Percentiles rank a stretch among this genome's conserved stretches.
phyloP scores from a whole-genome alignment of 2,797 vertebrate species.

The Thripadectes ignobilis region DNA sequence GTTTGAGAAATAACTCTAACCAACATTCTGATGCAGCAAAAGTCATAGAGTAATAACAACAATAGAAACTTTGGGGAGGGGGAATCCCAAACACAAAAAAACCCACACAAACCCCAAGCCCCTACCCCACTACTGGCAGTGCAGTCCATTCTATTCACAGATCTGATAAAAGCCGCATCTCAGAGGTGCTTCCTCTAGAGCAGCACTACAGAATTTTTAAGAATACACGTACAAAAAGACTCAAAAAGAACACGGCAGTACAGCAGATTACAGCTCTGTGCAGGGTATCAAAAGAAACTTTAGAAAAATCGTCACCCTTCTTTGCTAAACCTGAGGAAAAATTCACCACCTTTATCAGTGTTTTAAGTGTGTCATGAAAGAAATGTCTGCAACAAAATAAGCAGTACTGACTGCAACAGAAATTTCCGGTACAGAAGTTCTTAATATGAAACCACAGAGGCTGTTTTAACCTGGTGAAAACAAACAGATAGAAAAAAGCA shows the following conservation, averaged over 20 bases:
- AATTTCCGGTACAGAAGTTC: not conserved
- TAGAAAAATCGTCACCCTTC: not conserved
- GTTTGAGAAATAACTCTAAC: not conserved
- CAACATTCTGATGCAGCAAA: not conserved
- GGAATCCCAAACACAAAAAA: too few relatives aligned
- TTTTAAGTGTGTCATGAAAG: not conserved
- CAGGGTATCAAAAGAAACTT: not conserved
- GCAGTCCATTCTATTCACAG: not conserved
- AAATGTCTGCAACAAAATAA: not conserved
- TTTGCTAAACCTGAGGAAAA: not conserved
- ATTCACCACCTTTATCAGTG: not conserved
- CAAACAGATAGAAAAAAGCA: not conserved
- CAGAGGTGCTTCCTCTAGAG: not conserved
- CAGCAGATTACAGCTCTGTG: not conserved
- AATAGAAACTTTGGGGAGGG: accelerated
- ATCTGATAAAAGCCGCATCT: not conserved
- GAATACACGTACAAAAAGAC: not conserved
- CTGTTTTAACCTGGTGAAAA: not conserved
- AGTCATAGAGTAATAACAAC: not conserved
- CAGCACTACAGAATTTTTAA: not conserved
- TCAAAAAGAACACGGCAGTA: not conserved
- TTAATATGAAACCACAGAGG: not conserved
- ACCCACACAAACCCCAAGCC: not conserved
- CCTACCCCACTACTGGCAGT: not conserved
- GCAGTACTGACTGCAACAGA: not conserved